phyloP scores from a whole-genome alignment of 2,113 vertebrate genomes.

The Ceuthmochares aereus region DNA sequence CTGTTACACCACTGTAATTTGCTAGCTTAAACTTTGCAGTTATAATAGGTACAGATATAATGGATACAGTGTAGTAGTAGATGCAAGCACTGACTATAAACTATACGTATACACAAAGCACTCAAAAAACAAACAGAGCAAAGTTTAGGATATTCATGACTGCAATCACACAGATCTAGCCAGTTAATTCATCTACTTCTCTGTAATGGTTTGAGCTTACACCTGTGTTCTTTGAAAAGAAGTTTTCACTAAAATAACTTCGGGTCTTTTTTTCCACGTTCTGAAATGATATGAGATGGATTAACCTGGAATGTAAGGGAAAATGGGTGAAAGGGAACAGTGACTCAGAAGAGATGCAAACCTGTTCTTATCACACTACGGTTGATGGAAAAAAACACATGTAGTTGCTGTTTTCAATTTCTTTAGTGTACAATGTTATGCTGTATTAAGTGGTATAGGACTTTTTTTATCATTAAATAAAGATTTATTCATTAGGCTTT shows the following conservation, averaged over 20 bases:
- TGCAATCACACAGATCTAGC: background rate
- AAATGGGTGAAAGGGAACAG: too few species aligned
- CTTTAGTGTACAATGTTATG: background rate
- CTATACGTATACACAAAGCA: background rate
- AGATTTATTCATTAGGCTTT: conserved; percentile 9
- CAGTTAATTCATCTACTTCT: background rate
- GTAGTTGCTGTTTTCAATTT: conserved; percentile 5
- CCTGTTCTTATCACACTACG: too few species aligned
- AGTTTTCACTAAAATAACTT: background rate
- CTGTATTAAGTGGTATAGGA: background rate
- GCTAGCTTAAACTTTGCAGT: background rate
- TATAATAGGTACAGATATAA: background rate
- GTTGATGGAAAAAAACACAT: background rate
- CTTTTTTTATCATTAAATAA: background rate
- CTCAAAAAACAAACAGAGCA: background rate
- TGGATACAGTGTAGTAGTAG: background rate
- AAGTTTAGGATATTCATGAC: background rate
- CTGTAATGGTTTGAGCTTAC: background rate
- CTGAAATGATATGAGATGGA: too few species aligned
- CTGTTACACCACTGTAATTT: background rate
- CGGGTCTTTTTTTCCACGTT: too few species aligned
- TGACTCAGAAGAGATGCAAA: too few species aligned
- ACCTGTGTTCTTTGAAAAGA: background rate
- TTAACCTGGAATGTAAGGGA: too few species aligned
- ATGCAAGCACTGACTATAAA: background rate